phyloP scores from a whole-genome alignment of 2,797 vertebrate genomes.

The Hozukius guyotensis region DNA sequence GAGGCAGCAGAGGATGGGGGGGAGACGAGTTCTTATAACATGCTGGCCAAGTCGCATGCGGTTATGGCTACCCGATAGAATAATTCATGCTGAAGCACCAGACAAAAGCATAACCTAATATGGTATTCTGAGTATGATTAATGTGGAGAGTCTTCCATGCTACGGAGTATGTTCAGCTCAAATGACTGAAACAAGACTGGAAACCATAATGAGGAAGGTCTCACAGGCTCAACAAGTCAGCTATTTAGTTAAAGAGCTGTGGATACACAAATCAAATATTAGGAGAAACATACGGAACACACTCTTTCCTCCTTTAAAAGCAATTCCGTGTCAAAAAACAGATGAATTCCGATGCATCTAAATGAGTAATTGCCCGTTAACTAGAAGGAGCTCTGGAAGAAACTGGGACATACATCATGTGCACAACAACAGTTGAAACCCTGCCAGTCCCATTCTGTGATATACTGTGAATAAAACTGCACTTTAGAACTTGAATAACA shows the following conservation, averaged over 20 bases:
- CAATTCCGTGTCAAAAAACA: not conserved
- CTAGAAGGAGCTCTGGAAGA: not conserved
- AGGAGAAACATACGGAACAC: not conserved
- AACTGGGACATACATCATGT: not conserved
- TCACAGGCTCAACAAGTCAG: not conserved
- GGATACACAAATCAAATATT: not conserved
- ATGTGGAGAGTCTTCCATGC: conserved; percentile 34
- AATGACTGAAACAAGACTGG: not conserved
- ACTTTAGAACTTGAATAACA: not conserved
- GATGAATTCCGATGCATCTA: not conserved
- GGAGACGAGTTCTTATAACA: conserved; percentile 4
- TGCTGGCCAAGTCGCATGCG: conserved; percentile 26
- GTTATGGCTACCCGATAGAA: conserved; percentile 21
- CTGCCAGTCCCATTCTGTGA: not conserved
- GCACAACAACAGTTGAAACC: not conserved
- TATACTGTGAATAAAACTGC: not conserved
- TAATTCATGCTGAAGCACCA: conserved; percentile 59
- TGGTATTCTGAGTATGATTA: conserved; percentile 47
- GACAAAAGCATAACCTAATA: conserved; percentile 63
- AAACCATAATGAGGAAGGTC: not conserved
- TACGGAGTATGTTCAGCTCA: conserved; percentile 16
- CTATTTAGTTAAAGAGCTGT: not conserved
- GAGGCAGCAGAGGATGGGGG: not conserved
- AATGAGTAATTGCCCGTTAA: not conserved
- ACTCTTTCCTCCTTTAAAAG: not conserved